Percentiles rank a stretch among this genome's conserved stretches.
phyloP scores from a whole-genome alignment of 2,113 vertebrate species.

The Scatophagus argus region DNA sequence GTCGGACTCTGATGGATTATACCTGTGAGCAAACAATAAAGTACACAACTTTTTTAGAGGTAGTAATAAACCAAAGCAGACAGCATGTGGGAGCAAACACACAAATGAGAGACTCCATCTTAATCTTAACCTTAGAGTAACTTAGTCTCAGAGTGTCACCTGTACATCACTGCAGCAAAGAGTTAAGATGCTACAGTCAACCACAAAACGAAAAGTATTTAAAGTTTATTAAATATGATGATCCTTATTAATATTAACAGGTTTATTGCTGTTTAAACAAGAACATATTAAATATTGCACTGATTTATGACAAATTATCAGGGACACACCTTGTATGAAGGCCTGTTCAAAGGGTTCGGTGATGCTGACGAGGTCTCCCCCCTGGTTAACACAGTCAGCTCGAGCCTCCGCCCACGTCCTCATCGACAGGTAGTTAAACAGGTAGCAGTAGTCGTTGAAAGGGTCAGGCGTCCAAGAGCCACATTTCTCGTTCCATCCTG shows the following conservation, averaged over 20 bases:
- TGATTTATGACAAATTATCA: too few relatives aligned
- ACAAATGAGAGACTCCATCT: neutral
- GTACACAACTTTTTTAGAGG: neutral
- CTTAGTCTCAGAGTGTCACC: too few relatives aligned
- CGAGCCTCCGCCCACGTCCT: conserved; percentile 83
- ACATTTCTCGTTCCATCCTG: conserved; percentile 86
- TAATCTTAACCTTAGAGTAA: neutral
- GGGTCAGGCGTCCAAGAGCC: conserved; percentile 81
- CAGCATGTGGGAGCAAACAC: neutral
- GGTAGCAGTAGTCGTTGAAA: conserved; percentile 85
- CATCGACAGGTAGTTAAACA: conserved; percentile 77
- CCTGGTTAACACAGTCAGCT: conserved; percentile 83
- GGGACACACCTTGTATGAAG: conserved; percentile 78
- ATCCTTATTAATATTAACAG: too few relatives aligned
- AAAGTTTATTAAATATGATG: too few relatives aligned
- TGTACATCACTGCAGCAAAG: too few relatives aligned
- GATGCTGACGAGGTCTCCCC: conserved; percentile 84
- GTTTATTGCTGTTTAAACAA: too few relatives aligned
- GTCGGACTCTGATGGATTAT: conserved; percentile 74
- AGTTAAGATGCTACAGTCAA: too few relatives aligned
- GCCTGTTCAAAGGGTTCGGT: conserved; percentile 81
- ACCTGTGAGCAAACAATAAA: conserved; percentile 60
- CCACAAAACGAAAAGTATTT: too few relatives aligned
- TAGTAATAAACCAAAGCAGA: neutral
- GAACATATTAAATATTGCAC: too few relatives aligned